Evolutionary conservation across 1,140 invertebrate genomes (phyloP), one percentile per base, ranked within the genome.

Genomic region (Drosophila quadrilineata): DNA sequence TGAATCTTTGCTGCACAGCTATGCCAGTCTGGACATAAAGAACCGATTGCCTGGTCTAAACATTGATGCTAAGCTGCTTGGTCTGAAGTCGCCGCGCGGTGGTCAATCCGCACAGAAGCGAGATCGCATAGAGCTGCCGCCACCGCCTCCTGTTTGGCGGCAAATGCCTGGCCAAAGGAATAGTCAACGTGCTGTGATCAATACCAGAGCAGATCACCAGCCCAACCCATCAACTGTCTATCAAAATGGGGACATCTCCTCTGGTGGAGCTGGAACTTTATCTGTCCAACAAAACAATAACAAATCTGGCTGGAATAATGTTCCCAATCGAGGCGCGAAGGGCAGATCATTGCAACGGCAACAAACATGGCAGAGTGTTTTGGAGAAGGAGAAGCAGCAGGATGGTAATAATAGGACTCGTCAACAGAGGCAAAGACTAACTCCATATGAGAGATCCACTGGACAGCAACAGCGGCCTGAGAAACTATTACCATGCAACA

Each of bases 1-100:
- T 62, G 70, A 73, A 0, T 82, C 91, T 1, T 50, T 92, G 28
- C 45, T 92, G 1, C 73, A 88, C 10, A 89, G 72, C 48, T 92
- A 91, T 64, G 79, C 87, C 10, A 71, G 62, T 3, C 6, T 89
- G 26, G 65, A 75, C 22, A n/a, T 40, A 0, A 87, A 88, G 48
- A 87, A 86, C 67, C 71, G 74, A 4, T 33, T 89, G 17, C 40
- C 36, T 0, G 45, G 31, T 9, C 14, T 89, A 10, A 64, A 69
- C 17, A 58, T 89, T 3, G 88, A 89, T 56, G 75, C 82, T 0
- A 8, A 50, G 1, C 16, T 89, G n/a, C 26, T 89, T 43, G 88
- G 86, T 0, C 9, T 77, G n/a, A 67, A 63, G 12, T 22, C 6
- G 4, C 9, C 46, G 5, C 60, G 53, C 16, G 62, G 64, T 14